phyloP scores from a whole-genome alignment of 2,113 vertebrate species.

The Rana temporaria region DNA sequence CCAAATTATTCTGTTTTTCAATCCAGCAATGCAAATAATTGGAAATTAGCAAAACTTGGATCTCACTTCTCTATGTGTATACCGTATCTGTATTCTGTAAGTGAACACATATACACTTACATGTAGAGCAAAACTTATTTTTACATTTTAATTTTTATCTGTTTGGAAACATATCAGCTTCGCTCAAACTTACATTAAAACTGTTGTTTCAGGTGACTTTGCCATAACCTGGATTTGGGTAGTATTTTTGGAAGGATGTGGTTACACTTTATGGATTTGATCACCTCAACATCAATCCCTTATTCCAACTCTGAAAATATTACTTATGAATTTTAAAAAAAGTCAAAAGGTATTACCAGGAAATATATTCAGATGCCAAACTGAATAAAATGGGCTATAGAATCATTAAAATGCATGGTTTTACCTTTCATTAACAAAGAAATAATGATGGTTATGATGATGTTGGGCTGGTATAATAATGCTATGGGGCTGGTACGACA shows the following conservation, averaged over 20 bases:
- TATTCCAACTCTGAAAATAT: neutral
- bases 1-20: no score
- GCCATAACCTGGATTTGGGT: neutral
- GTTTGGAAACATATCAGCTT: conserved; percentile 18
- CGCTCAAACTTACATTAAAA: neutral
- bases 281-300: neutral
- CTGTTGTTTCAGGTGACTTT: conserved; percentile 8
- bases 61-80: no score
- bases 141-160: conserved; percentile 7
- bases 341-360: neutral
- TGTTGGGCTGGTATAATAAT: no score
- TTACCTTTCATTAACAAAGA: no score
- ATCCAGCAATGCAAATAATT: no score
- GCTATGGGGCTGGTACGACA: no score
- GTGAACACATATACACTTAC: no score
- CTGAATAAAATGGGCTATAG: no score
- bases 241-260: conserved; percentile 14
- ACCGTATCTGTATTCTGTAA: no score
- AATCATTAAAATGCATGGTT: no score
- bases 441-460: no score
- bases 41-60: no score
- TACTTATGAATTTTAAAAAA: neutral
- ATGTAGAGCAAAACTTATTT: neutral
- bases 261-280: neutral
- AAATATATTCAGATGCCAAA: neutral